Base-by-base conservation (phyloP, 2,113 vertebrate genomes). In the Calypte anna region DNA sequence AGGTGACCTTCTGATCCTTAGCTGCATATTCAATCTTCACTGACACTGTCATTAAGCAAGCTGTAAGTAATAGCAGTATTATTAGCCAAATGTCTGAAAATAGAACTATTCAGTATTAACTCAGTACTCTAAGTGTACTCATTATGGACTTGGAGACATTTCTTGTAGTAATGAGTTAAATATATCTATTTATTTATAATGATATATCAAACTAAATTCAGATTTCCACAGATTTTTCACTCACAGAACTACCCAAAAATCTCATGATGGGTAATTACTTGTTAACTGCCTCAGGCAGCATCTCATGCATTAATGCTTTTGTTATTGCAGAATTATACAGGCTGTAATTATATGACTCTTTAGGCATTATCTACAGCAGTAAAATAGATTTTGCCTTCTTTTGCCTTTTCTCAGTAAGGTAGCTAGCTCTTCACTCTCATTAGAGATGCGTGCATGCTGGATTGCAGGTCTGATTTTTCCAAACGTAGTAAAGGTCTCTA, bases 241-340 rank as follows among this genome's bases (percentile, higher is more conserved):
- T 21, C 24, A 72, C 17, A 58, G 16, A 72, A 48, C 23, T 51
- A 46, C 43, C 73, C 50, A 87, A 81, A 94, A 86, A 43, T 57
- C 24, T 40, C 46, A 62, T 1, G 2, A 63, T 8, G 8, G 51
- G 50, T 7, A 82, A 80, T 43, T 44, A 44, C 24, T 69, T 66
- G 10, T 43, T 30, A 58, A 50, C 51, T 12, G 57, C 53, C 70
- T 44, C 46, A 50, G 27, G 50, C 43, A 93, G 44, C 17, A 50
- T 54, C 22, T 82, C 57, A n/a, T 21, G 10, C n/a, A 58, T 44
- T 74, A 82, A 44, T 0, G 0, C 14, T 59, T 33, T 30, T 12
- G 3, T 27, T 36, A 33, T 1, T 62, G n/a, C 57, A 81, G 64
- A 86, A 5, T 57, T 40, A 6, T 1, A 44, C 10, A 83, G 22